Percentiles rank a stretch among this genome's conserved stretches.
Conservation (phyloP, 2,113 vertebrate genomes). For the Tragelaphus scriptus region DNA sequence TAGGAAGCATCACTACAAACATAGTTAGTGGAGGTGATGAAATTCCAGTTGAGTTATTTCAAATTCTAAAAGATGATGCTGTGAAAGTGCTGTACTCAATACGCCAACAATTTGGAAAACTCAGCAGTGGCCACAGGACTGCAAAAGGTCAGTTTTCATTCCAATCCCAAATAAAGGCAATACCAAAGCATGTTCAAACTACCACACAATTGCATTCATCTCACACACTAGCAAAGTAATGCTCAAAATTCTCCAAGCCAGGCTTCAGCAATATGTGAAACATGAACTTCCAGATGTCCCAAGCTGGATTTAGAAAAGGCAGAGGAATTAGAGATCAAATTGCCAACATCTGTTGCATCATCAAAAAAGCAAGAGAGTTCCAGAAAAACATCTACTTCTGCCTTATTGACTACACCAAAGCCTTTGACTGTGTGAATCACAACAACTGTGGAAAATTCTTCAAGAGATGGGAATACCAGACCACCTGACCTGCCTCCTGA, state of each 20-base stretch:
- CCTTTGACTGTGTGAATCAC: background rate
- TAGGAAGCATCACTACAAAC: background rate
- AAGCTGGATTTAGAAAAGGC: background rate
- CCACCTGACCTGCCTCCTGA: background rate
- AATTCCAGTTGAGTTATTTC: background rate
- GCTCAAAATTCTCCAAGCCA: background rate
- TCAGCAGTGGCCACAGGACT: background rate
- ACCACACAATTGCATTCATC: background rate
- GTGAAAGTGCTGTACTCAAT: background rate
- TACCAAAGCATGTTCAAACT: background rate
- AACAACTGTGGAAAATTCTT: background rate
- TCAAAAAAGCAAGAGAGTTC: background rate
- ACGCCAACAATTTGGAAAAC: background rate
- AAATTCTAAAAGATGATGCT: background rate
- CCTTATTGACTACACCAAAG: background rate
- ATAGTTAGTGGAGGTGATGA: background rate
- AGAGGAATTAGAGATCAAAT: background rate
- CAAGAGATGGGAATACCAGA: background rate
- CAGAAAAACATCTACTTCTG: background rate
- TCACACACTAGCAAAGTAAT: background rate
- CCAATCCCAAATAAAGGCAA: background rate
- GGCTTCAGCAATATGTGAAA: accelerated
- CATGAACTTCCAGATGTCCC: background rate
- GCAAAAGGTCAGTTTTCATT: background rate
- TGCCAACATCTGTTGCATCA: background rate